A percentile compares a stretch with the other conserved stretches of the same genome.
Conservation (phyloP, 1,140 invertebrate genomes). For the Melitaea cinxia region DNA sequence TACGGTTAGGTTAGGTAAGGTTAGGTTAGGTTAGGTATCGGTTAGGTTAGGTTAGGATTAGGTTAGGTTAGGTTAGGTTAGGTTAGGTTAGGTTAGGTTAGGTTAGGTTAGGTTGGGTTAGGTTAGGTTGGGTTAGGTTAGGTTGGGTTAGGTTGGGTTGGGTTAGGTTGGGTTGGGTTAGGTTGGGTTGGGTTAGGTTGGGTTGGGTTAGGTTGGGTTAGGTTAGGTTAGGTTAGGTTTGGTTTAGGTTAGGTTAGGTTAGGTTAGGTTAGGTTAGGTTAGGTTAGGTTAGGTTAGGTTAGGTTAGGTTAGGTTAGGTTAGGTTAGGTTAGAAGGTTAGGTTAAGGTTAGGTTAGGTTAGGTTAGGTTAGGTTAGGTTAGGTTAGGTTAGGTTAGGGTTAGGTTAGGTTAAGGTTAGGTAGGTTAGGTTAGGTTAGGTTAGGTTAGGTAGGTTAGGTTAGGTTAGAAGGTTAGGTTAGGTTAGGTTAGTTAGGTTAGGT, state of each 20-base stretch:
- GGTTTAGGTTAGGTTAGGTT: too few relatives aligned
- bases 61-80: constrained; percentile 36
- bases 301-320: constrained; percentile 35
- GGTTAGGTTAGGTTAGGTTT: constrained; percentile 43
- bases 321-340: constrained; percentile 44
- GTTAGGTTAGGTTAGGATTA: constrained; percentile 13
- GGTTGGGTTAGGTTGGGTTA: constrained; percentile 39
- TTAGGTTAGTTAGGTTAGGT: constrained; percentile 47
- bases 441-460: too few relatives aligned
- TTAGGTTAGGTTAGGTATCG: too few relatives aligned
- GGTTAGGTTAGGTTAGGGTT: too few relatives aligned
- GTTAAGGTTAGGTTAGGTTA: constrained; percentile 46
- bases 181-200: constrained; percentile 44
- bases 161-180: constrained; percentile 36
- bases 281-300: constrained; percentile 40
- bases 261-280: constrained; percentile 42
- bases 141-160: constrained; percentile 32
- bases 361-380: constrained; percentile 44
- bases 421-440: constrained; percentile 46
- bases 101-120: constrained; percentile 32
- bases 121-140: constrained; percentile 40
- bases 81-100: constrained; percentile 40
- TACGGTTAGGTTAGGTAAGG: constrained; percentile 12
- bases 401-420: constrained; percentile 47
- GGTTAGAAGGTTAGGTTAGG: too few relatives aligned